Base-by-base conservation (phyloP, 2,888 invertebrate species). In the Xanthorhoe designata region DNA sequence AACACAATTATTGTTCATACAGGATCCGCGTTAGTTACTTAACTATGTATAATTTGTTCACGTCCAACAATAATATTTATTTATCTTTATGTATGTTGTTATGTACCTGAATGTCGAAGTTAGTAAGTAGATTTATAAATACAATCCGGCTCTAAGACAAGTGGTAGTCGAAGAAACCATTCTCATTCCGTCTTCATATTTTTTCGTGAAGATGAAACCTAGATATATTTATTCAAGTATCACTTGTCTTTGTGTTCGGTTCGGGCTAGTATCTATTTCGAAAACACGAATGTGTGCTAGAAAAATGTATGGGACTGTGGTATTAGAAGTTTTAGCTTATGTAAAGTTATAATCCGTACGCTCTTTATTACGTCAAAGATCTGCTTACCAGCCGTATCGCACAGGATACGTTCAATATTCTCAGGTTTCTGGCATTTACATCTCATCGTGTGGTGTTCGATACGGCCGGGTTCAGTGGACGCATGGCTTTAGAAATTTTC, bases 281-380 rank as follows among this genome's bases (percentile, higher is more conserved):
- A 64, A 69, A 64, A 61, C 65, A 74, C 72, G 29, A 70, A 42
- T 29, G 63, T 69, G 72, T 76, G 76, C 78, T 86, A 88, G 79
- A 80, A 76, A 82, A 84, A 85, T 84, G 85, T 86, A 83, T 80
- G 84, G 88, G 83, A 90, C 91, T 92, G 91, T 90, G 90, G 90
- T 91, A 91, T 88, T 91, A 91, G 89, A 83, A 76, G 78, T 85
- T 84, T 64, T 89, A 88, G 85, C 80, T 83, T 79, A 72, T 75
- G 69, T 80, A 59, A 66, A 69, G 51, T 57, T 72, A 63, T 68
- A 68, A 68, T 65, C 62, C 50, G 47, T 71, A 71, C 51, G 58
- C 61, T 67, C 52, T 62, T 59, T 57, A 53, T 66, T 56, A 64
- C 29, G 38, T 15, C 49, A 13, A 56, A 18, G 13, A 35, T 24